Base-by-base conservation (phyloP, 1,140 invertebrate genomes). In the Eciton burchellii region DNA sequence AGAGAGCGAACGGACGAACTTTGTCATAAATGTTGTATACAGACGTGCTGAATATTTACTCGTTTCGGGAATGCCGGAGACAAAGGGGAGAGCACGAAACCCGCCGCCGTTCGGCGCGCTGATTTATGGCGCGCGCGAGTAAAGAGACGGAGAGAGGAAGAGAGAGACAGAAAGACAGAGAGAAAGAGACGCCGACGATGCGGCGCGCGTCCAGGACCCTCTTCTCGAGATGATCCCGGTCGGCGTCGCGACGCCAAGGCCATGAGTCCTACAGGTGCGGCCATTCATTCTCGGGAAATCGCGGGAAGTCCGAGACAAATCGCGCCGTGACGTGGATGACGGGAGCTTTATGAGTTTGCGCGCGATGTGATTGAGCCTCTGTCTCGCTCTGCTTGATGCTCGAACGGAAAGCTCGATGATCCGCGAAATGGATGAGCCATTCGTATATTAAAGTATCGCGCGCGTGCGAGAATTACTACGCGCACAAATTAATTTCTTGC, bases 11-110 rank as follows among this genome's bases (percentile, higher is more conserved):
- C 43, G 57, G 26, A 60, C 84, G 77, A 89, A 89, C 87, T 89
- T 89, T 87, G 82, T 89, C 87, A 85, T 89, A 89, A 89, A 89
- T 89, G 87, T 89, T 84, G 84, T 86, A 86, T 81, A 71, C 84
- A 84, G 82, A 74, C 71, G 35, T 70, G 47, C 65, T 87, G 88
- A 89, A 89, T 89, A 89, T 89, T 89, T 89, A 88, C 87, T 84
- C 82, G 84, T 73, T 72, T 54, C 43, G 26, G 9, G 35, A 66
- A 60, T 21, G 43, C 79, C 45, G 12, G 72, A 70, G 54, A 88
- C 68, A 85, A 82, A 88, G 76, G 65, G 62, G 52, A 84, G 56
- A 60, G 21, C 19, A 24, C 52, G 35, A 43, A 14, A 14, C 12
- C n/a, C 24, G n/a, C 9, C 43, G 29, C 24, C 19, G 52, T 70